Evolutionary conservation across 2,113 vertebrate genomes (phyloP), one percentile per base, ranked within the genome.

Genomic region (Zosterops japonicus): DNA sequence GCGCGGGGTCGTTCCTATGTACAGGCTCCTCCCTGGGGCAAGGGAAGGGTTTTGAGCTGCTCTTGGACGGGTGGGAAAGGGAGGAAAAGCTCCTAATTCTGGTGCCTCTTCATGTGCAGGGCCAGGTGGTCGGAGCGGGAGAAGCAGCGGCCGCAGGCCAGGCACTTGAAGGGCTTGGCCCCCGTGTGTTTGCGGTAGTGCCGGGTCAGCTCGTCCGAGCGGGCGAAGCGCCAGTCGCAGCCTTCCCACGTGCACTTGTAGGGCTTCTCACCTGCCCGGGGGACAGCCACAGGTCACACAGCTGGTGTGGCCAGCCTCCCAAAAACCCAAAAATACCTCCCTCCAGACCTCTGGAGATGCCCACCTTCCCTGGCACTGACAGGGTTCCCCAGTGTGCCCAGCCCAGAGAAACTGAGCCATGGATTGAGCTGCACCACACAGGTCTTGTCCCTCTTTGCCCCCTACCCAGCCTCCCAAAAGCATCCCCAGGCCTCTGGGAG

Each of bases 161-260:
- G 4, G 67, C 98, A 99, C 95, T 98, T 98, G 98, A 99, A 99
- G 69, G 98, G 98, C 39, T 99, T 99, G 97, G 98, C 98, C 0
- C 98, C 98, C 11, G 98, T 99, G 98, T 99, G 98, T 93, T 99
- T 99, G 64, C 98, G 96, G 95, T 98, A 99, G 97, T 99, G 98
- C 77, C 98, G 95, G 63, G 98, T 99, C 15, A 99, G 98, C 97
- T 99, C 98, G 47, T 99, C 98, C 0, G 98, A 99, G 78, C 98
- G 98, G 96, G 98, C 98, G 5, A 99, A 99, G 15, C 98, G 97
- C 98, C 98, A 99, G 97, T 98, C 98, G 5, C 98, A 99, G 97
- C 96, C 98, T 0, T 98, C 98, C 98, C 98, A 99, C 5, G 98
- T 98, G 92, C 96, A 97, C 8, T 97, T 97, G 27, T 97, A 97